A percentile compares a stretch with the other conserved stretches of the same genome.
phyloP scores from a whole-genome alignment of 2,888 invertebrate genomes.

The Acleris literana region DNA sequence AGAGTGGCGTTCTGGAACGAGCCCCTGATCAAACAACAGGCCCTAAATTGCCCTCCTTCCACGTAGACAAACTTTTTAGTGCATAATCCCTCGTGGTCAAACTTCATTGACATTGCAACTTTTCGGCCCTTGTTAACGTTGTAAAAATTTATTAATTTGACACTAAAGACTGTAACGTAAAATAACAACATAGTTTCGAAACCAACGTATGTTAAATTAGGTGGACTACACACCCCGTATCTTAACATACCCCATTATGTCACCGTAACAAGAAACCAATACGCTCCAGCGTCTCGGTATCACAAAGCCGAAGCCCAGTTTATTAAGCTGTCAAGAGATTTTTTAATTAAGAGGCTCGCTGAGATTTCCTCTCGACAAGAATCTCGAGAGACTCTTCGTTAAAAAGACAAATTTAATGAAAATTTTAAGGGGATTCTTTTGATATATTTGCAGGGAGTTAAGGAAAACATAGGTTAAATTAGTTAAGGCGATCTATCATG shows the following conservation, averaged over 20 bases:
- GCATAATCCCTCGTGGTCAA: too few species aligned
- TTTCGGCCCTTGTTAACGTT: too few species aligned
- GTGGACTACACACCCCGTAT: too few species aligned
- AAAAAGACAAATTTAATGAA: slow-evolving; percentile 28
- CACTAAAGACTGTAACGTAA: too few species aligned
- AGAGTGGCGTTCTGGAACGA: too few species aligned
- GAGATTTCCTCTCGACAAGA: slow-evolving; percentile 6
- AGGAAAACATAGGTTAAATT: neutral
- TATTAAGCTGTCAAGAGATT: slow-evolving; percentile 15
- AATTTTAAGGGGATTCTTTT: slow-evolving; percentile 7
- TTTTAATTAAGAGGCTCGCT: slow-evolving; percentile 31
- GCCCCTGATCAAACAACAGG: too few species aligned
- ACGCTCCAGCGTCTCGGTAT: neutral
- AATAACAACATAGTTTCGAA: neutral
- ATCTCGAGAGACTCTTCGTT: slow-evolving; percentile 22
- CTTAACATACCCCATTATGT: neutral
- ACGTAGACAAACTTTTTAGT: too few species aligned
- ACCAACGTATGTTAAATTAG: too few species aligned
- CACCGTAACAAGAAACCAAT: neutral
- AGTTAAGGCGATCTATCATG: neutral
- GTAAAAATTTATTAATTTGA: too few species aligned
- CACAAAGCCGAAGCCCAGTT: slow-evolving; percentile 7
- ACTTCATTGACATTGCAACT: too few species aligned
- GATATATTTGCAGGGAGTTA: neutral
- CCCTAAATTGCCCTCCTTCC: too few species aligned